Evolutionary conservation across 1,140 invertebrate species (phyloP).

Genomic region (Drosophila dunni): DNA sequence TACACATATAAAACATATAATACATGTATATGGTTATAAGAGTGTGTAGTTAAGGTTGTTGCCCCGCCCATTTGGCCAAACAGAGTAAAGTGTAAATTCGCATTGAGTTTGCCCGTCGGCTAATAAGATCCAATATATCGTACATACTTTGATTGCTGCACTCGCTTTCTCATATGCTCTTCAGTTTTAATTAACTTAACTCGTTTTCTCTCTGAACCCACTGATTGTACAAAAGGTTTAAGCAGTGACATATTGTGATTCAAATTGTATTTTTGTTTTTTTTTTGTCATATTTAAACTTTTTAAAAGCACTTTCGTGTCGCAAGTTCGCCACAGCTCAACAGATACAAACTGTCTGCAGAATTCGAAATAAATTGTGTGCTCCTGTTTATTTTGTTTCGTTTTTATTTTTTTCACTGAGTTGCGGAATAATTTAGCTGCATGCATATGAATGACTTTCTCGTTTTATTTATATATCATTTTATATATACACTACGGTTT

Average conservation of each 20-base stretch:
- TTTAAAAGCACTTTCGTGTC: conserved; percentile 21
- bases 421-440: conserved; percentile 62
- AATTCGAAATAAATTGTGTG: conserved; percentile 10
- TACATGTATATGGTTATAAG: not conserved
- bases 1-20: not conserved
- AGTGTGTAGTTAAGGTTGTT: conserved; percentile 22
- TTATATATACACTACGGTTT: not conserved
- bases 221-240: conserved; percentile 2
- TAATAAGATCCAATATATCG: conserved; percentile 45
- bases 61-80: conserved; percentile 11
- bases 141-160: conserved; percentile 41
- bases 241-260: conserved; percentile 17
- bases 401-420: conserved; percentile 9
- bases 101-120: conserved; percentile 39
- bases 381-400: not conserved
- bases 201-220: not conserved
- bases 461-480: conserved; percentile 25
- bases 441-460: conserved; percentile 56
- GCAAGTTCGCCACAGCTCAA: conserved; percentile 18
- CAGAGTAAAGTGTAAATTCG: conserved; percentile 40
- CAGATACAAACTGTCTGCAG: not conserved
- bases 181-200: conserved; percentile 60
- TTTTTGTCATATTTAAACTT: conserved; percentile 13
- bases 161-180: not conserved
- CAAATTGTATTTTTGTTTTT: conserved; percentile 15